Conservation (phyloP, 2,113 vertebrate species). For the Anguilla japonica region DNA sequence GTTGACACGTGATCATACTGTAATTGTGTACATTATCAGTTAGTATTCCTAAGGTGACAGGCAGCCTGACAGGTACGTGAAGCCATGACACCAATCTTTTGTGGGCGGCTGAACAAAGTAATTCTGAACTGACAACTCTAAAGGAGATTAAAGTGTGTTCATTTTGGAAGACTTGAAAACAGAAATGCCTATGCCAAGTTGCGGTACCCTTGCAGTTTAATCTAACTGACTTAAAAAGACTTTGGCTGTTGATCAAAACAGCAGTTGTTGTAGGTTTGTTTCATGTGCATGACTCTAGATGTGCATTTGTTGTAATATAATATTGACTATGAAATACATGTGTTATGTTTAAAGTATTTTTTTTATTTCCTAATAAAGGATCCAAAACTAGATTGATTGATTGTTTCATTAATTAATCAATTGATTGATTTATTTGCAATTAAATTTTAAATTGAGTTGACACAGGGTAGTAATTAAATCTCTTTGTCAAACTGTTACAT, state of each 20-base stretch:
- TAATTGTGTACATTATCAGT: background rate
- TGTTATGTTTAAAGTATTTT: too few species aligned
- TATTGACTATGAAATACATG: too few species aligned
- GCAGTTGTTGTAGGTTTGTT: too few species aligned
- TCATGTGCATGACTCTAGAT: too few species aligned
- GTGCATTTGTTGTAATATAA: background rate
- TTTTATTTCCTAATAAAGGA: too few species aligned
- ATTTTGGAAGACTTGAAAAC: slow-evolving; percentile 22
- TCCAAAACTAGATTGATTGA: too few species aligned
- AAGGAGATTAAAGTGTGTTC: slow-evolving; percentile 28
- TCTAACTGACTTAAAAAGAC: background rate
- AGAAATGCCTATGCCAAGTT: background rate
- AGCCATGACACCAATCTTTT: slow-evolving; percentile 3
- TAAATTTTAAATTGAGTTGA: too few species aligned
- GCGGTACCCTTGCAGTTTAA: background rate
- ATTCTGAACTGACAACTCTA: slow-evolving; percentile 24
- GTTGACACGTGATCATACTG: slow-evolving; percentile 5
- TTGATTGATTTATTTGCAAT: too few species aligned
- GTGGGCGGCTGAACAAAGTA: slow-evolving; percentile 18
- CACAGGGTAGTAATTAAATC: too few species aligned
- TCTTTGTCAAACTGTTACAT: too few species aligned
- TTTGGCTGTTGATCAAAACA: too few species aligned
- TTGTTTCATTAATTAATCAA: too few species aligned
- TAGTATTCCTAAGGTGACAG: slow-evolving; percentile 19
- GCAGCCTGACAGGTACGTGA: slow-evolving; percentile 19